Evolutionary conservation across 1,140 invertebrate genomes (phyloP).

Genomic region (Drosophila truncata): DNA sequence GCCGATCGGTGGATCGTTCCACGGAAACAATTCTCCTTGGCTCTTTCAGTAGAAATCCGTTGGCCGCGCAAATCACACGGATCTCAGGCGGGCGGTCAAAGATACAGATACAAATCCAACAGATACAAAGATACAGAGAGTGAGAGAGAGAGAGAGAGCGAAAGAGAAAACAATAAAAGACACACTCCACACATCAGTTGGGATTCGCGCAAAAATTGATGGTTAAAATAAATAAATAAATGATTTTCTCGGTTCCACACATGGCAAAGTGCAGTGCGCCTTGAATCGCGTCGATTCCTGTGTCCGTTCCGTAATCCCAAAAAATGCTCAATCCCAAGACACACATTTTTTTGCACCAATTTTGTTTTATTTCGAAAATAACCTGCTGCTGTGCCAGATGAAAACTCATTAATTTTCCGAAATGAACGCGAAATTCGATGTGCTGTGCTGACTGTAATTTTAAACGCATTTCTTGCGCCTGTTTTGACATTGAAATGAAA

Average conservation of each 20-base stretch:
- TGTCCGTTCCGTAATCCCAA: constrained; percentile 29
- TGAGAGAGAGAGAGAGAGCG: constrained; percentile 1
- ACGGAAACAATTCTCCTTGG: constrained; percentile 15
- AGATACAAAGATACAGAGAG: constrained; percentile 19
- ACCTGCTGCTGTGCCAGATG: constrained; percentile 32
- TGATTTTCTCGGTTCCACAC: constrained; percentile 49
- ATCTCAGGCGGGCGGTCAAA: constrained; percentile 25
- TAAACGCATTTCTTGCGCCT: constrained; percentile 66
- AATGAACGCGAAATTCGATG: constrained; percentile 43
- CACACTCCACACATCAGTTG: constrained; percentile 49
- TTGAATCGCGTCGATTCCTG: constrained; percentile 24
- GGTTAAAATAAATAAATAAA: constrained; percentile 75
- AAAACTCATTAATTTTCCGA: constrained; percentile 60
- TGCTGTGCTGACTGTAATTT: constrained; percentile 59
- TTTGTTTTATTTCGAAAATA: constrained; percentile 44
- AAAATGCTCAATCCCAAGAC: constrained; percentile 43
- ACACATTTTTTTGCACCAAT: constrained; percentile 32
- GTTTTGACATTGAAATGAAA: constrained; percentile 76
- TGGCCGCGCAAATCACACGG: constrained; percentile 73
- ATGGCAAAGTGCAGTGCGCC: constrained; percentile 68
- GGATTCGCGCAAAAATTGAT: constrained; percentile 45
- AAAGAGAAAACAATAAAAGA: constrained; percentile 40
- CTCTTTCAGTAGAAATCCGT: constrained; percentile 75
- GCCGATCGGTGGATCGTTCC: constrained; percentile 23
- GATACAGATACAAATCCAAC: constrained; percentile 30